Percentiles rank a stretch among this genome's conserved stretches.
These are phyloP conservation scores for Zophobas atratus DNA, from an alignment of 1,140 invertebrate genomes.

Conservation along the genomic window DNA sequence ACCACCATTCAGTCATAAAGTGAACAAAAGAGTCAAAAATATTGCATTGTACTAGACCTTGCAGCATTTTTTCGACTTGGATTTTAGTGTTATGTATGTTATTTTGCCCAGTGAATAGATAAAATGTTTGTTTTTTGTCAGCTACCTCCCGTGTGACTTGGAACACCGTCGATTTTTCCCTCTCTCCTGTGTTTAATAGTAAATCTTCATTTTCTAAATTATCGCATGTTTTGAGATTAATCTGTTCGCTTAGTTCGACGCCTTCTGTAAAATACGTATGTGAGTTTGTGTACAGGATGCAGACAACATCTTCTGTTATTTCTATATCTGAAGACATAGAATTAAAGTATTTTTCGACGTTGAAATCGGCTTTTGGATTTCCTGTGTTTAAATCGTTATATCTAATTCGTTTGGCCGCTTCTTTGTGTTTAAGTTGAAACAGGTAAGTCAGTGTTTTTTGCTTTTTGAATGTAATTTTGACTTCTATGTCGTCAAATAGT, in stretches of 20 bases:
- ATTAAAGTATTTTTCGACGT: not conserved
- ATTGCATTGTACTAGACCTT: not conserved
- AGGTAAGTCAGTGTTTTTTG: not conserved
- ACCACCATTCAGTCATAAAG: not conserved
- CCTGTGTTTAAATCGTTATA: not conserved
- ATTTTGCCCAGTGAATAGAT: not conserved
- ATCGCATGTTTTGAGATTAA: no score
- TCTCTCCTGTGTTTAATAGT: no score
- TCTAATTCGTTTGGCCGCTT: not conserved
- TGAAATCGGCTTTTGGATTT: not conserved
- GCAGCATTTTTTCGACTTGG: not conserved
- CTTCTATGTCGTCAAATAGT: not conserved
- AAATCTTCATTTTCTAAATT: no score
- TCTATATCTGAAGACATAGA: no score
- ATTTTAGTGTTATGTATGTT: not conserved
- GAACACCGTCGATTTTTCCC: no score
- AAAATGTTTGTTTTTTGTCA: no score
- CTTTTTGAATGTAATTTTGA: not conserved
- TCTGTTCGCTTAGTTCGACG: no score
- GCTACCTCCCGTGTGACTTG: no score
- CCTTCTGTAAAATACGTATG: no score
- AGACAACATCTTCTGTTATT: no score
- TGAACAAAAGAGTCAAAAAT: not conserved
- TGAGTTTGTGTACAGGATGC: no score
- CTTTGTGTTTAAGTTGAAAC: not conserved